These are phyloP conservation scores for Pycnonotus jocosus DNA, from an alignment of 2,113 vertebrate species.

Conservation along the genomic window DNA sequence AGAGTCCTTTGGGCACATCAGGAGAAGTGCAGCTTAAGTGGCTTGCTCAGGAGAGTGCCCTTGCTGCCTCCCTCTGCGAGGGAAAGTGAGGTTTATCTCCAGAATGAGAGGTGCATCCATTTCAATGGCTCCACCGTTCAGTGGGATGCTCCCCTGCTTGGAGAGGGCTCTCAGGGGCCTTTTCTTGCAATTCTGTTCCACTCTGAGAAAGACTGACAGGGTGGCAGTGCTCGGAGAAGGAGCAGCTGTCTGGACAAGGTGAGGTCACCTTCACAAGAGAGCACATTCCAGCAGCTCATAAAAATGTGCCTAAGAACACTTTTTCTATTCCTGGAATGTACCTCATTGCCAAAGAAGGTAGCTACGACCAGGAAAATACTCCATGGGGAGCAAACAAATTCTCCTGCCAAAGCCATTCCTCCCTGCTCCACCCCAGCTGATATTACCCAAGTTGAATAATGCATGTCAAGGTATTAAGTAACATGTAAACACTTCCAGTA, in stretches of 20 bases:
- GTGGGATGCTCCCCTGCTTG: neutral
- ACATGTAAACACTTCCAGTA: slow-evolving; percentile 54
- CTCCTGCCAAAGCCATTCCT: slow-evolving; percentile 17
- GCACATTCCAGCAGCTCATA: neutral
- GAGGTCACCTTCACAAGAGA: neutral
- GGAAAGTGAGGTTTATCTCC: neutral
- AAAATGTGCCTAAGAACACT: neutral
- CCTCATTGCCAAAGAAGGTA: slow-evolving; percentile 24
- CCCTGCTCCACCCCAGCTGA: slow-evolving; percentile 23
- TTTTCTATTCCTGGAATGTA: slow-evolving; percentile 11
- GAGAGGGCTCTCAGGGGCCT: neutral
- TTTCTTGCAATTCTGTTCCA: neutral
- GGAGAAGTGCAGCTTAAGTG: neutral
- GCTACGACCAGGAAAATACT: neutral
- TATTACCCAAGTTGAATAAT: slow-evolving; percentile 53
- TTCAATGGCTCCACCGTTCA: neutral
- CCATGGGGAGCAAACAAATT: slow-evolving; percentile 17
- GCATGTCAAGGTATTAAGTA: slow-evolving; percentile 53
- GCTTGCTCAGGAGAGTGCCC: neutral
- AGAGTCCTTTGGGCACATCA: neutral
- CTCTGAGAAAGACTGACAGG: neutral
- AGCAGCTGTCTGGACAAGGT: neutral
- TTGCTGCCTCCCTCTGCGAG: neutral
- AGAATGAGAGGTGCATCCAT: neutral
- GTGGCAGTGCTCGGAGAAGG: neutral